Percentiles rank a stretch among this genome's conserved stretches.
These are phyloP conservation scores for Rhodeus uyekii DNA, from an alignment of 2,797 vertebrate genomes.

Conservation along the genomic window DNA sequence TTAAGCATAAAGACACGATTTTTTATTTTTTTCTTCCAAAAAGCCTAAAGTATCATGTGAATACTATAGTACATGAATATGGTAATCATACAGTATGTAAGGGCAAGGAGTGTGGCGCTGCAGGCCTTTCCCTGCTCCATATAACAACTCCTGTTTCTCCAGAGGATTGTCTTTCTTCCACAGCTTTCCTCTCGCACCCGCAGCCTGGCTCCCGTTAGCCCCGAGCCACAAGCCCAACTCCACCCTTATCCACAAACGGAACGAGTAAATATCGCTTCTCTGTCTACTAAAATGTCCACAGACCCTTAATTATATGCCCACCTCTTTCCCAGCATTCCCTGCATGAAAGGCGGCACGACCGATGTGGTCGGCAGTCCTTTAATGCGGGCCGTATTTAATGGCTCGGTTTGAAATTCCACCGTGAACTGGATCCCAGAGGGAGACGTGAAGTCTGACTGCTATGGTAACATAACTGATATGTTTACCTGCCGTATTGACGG, in stretches of 20 bases:
- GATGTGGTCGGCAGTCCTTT: slow-evolving; percentile 45
- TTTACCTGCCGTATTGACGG: slow-evolving; percentile 47
- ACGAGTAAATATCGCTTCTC: slow-evolving; percentile 56
- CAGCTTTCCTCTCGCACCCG: slow-evolving; percentile 49
- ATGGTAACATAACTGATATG: slow-evolving; percentile 47
- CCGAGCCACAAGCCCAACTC: slow-evolving; percentile 46
- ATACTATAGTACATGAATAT: background rate
- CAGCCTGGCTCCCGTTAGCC: slow-evolving; percentile 47
- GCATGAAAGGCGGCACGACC: slow-evolving; percentile 46
- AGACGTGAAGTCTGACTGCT: slow-evolving; percentile 51
- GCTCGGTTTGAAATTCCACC: slow-evolving; percentile 43
- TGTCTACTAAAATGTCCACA: slow-evolving; percentile 54
- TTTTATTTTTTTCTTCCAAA: too few species aligned
- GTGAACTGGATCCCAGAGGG: slow-evolving; percentile 34
- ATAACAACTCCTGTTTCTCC: background rate
- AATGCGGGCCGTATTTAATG: slow-evolving; percentile 54
- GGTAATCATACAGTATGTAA: background rate
- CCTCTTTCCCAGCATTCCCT: slow-evolving; percentile 54
- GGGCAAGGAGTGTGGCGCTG: background rate
- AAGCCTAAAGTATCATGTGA: background rate
- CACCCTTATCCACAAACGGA: slow-evolving; percentile 54
- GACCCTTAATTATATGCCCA: slow-evolving; percentile 57
- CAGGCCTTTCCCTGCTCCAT: background rate
- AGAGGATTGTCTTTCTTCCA: slow-evolving; percentile 15
- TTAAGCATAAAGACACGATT: background rate